Percentiles rank a stretch among this genome's conserved stretches.
phyloP scores from a whole-genome alignment of 2,113 vertebrate genomes.

The Barbus barbus region DNA sequence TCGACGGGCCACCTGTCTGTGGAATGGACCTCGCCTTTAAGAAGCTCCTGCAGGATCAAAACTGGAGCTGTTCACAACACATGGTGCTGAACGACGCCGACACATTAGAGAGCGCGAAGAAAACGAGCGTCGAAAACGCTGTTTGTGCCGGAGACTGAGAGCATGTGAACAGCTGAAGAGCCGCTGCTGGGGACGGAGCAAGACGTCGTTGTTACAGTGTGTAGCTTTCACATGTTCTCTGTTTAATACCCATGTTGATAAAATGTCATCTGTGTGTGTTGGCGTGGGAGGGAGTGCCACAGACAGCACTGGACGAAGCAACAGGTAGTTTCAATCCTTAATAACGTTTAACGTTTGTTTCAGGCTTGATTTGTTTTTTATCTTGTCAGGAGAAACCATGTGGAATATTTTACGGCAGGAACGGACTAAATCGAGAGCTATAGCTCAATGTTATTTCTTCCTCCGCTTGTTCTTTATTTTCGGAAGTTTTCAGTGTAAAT shows the following conservation, averaged over 20 bases:
- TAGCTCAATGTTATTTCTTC: not conserved
- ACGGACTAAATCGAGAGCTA: not conserved
- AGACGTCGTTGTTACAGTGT: constrained; percentile 18
- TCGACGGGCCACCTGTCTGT: constrained; percentile 78
- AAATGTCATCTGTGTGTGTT: constrained; percentile 20
- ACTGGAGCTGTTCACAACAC: constrained; percentile 48
- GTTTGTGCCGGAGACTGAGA: not conserved
- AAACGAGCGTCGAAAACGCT: no score
- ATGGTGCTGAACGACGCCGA: constrained; percentile 47
- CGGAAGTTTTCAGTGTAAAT: not conserved
- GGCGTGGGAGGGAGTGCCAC: constrained; percentile 4
- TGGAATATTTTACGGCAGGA: not conserved
- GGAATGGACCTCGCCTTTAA: constrained; percentile 69
- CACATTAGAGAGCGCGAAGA: not conserved
- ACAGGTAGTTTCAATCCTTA: constrained; percentile 43
- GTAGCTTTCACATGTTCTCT: constrained; percentile 21
- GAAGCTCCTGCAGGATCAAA: constrained; percentile 53
- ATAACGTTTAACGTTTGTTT: not conserved
- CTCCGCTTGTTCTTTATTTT: not conserved
- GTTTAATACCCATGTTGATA: constrained; percentile 29
- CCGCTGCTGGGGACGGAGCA: not conserved
- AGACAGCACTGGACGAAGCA: constrained; percentile 44
- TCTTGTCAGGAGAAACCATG: not conserved
- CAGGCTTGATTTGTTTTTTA: not conserved
- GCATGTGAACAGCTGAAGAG: not conserved